Percentiles rank a stretch among this genome's conserved stretches.
Evolutionary conservation across 2,113 vertebrate species (phyloP).

Genomic region (Abramis brama): DNA sequence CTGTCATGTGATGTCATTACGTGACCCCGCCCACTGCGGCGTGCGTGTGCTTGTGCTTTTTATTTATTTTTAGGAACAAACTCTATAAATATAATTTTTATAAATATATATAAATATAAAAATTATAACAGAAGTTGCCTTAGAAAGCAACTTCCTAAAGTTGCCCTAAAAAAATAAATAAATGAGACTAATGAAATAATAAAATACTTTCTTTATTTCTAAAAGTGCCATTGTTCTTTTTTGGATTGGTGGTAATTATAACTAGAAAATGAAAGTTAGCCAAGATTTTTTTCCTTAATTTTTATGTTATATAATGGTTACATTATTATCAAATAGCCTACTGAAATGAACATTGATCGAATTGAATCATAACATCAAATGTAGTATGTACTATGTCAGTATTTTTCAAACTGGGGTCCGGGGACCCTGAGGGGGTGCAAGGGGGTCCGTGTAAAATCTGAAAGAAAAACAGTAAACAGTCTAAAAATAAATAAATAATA

Average conservation of each 20-base stretch:
- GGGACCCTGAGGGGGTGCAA: not conserved
- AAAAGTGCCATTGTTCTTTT: too few relatives aligned
- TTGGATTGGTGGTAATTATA: not conserved
- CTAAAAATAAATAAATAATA: too few relatives aligned
- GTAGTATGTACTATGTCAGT: not conserved
- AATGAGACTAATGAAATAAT: not conserved
- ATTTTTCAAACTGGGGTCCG: not conserved
- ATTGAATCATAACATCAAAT: too few relatives aligned
- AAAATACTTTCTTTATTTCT: too few relatives aligned
- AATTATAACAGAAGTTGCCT: not conserved
- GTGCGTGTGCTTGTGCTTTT: not conserved
- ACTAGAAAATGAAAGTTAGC: not conserved
- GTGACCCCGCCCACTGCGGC: conserved; percentile 23
- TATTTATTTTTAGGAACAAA: not conserved
- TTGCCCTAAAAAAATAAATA: not conserved
- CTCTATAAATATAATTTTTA: not conserved
- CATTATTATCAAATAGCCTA: not conserved
- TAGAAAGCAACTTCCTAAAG: too few relatives aligned
- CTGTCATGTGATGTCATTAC: conserved; percentile 47
- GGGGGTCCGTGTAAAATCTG: not conserved
- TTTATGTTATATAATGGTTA: not conserved
- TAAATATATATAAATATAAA: too few relatives aligned
- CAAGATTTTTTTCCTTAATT: not conserved
- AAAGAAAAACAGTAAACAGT: not conserved
- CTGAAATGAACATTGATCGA: not conserved